Base-by-base conservation (phyloP, 2,113 vertebrate genomes). In the Equus quagga region DNA sequence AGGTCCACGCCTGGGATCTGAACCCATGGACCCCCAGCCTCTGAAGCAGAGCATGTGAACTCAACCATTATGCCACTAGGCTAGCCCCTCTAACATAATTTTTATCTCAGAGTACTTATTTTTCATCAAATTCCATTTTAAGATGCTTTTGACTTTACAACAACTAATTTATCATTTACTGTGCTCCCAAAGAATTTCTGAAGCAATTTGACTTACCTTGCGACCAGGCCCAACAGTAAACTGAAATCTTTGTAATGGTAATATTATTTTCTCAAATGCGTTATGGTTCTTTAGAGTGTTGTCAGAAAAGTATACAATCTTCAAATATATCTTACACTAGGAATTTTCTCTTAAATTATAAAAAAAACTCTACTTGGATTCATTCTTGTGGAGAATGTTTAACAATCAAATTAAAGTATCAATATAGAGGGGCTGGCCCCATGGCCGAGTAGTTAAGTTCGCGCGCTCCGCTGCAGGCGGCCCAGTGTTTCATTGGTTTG, bases 91-190 rank as follows among this genome's bases (percentile, higher is more conserved):
- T 51, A 56, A 67, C 31, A 33, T 80, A 28, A 49, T 64, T 73
- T 92, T 64, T 75, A 51, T 62, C 41, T 83, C 83, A 92, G 23
- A 36, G 31, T 31, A 62, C 10, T 84, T 92, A 28, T 82, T 72
- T 92, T 90, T 92, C 41, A 51, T 81, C 69, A 26, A 81, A 69
- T 56, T 81, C n/a, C 49, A 80, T 75, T 92, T 83, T 60, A 58
- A 72, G 41, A 56, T 92, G 54, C 13, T 49, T 28, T 90, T 79
- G 46, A 67, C 33, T 54, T 41, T n/a, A 46, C 49, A 60, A 81
- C 24, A 69, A 2, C 5, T 36, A 44, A 24, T 58, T 72, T 72
- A 49, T 82, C 65, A 82, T 72, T 82, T 60, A 83, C 51, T 92
- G 21, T 72, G 15, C 31, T 72, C 31, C 28, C 64, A 49, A 82